Evolutionary conservation across 2,888 invertebrate genomes (phyloP).

Genomic region (Plebejus argus): DNA sequence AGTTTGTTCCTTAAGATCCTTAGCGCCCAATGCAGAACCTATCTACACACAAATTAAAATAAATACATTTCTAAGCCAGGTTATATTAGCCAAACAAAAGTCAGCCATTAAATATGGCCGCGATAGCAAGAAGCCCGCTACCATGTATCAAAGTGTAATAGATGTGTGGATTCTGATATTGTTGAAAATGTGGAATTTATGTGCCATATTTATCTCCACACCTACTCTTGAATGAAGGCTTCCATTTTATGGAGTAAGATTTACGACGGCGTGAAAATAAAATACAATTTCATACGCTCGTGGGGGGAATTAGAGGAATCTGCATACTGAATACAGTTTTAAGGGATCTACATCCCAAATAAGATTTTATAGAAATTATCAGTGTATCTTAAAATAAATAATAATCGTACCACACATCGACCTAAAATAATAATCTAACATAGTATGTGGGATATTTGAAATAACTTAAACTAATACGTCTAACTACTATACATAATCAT

Average conservation of each 20-base stretch:
- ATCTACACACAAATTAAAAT: background rate
- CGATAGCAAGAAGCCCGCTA: slow-evolving; percentile 25
- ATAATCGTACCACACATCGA: background rate
- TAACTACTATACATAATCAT: too few species aligned
- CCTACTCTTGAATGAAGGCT: slow-evolving; percentile 57
- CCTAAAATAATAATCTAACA: too few species aligned
- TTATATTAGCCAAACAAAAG: background rate
- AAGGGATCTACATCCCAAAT: background rate
- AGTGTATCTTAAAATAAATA: background rate
- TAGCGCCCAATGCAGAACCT: too few species aligned
- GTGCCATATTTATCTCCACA: slow-evolving; percentile 52
- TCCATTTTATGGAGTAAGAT: slow-evolving; percentile 67
- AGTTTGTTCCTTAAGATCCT: too few species aligned
- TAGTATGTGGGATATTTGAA: too few species aligned
- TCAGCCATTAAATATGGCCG: background rate
- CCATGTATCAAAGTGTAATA: slow-evolving; percentile 42
- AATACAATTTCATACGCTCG: slow-evolving; percentile 72
- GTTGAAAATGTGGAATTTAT: slow-evolving; percentile 61
- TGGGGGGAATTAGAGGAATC: slow-evolving; percentile 69
- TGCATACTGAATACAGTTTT: slow-evolving; percentile 51
- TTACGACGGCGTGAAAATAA: slow-evolving; percentile 73
- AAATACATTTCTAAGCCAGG: background rate
- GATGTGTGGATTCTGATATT: slow-evolving; percentile 47
- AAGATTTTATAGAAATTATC: background rate
- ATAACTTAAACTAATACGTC: too few species aligned